Base-by-base conservation (phyloP, 2,797 vertebrate species). In the Spondyliosoma cantharus region DNA sequence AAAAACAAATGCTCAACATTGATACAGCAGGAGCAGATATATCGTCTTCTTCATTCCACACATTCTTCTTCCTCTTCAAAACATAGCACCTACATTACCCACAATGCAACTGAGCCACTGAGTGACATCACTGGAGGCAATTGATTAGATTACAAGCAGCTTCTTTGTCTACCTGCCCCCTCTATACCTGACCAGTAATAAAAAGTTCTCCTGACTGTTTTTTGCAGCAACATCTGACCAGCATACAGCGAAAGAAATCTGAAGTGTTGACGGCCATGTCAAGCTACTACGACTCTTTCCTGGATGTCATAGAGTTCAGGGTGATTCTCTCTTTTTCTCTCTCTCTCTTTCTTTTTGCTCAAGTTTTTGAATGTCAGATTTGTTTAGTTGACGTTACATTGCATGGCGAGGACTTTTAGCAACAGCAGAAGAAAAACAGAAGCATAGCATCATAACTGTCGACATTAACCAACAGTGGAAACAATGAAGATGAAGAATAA, bases 281-380 rank as follows among this genome's bases (percentile, higher is more conserved):
- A 0, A 95, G 90, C 76, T 97, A 94, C 90, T 98, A 98, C 46
- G 94, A 97, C 68, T 96, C 98, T 17, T 98, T 99, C 94, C 93
- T 97, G 87, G 97, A 99, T 24, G 94, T 99, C 68, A 95, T 98
- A 90, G 98, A 99, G 90, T 98, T 99, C 94, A 96, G 97, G 95
- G 98, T 99, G 85, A 97, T 43, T 74, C 16, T 53, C 45, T 48
- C 9, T 46, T 2, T 61, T 0, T 57, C 1, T 25, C 3, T n/a
- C 7, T 46, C 1, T 60, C 0, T 22, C 6, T 24, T 32, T n/a
- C 9, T 17, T 59, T 66, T 17, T 53, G 48, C 12, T 66, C 0
- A 52, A 16, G 4, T 24, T 66, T 37, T 62, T 11, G 6, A 49
- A 3, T 29, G 25, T 25, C 1, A 45, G 0, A 9, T 82, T 60